Base-by-base conservation (phyloP, 92 coral and sea anemone genomes). In the Anthopleura xanthogrammica region DNA sequence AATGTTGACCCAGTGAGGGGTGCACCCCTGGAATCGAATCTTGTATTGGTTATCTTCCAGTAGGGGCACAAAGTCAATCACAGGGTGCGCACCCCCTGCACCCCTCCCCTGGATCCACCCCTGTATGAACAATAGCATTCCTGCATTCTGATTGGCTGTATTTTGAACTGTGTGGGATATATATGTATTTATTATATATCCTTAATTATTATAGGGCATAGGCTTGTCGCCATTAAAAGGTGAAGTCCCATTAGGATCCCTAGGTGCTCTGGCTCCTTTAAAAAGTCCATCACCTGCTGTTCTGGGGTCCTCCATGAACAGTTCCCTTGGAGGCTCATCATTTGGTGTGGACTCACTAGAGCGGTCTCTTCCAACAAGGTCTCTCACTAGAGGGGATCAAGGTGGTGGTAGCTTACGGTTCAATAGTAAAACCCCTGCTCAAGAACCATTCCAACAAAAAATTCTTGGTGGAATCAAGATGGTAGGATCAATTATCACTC, bases 171-270 rank as follows among this genome's bases (percentile, higher is more conserved):
- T 5, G 50, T 46, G 9, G 9, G 9, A 46, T 46, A 5, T 4
- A 43, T 46, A 46, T 46, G 9, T 46, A 46, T 46, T 46, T 5
- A 46, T 9, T 24, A 24, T 43, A 3, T 40, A 40, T 65, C 22
- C 2, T 79, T 17, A 36, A 65, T 72, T 75, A 29, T 29, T 23
- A 46, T 79, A 88, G 88, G 87, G 86, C 77, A 81, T 83, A 36
- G 87, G 92, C 41, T 79, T 93, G 60, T 95, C 95, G 41, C 98
- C 98, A 20, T 87, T 93, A 60, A 93, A 93, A 84, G 94, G 97
- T 7, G 92, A 89, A 68, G 39, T 80, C 5, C 87, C 87, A 2
- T 90, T 89, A 60, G 90, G 94, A 22, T 85, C 92, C 52, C 92
- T 88, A 40, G 88, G 92, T 48, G 79, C 91, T 70, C 79, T 93